Conservation (phyloP, 2,888 invertebrate species). For the Notocelia uddmanniana region DNA sequence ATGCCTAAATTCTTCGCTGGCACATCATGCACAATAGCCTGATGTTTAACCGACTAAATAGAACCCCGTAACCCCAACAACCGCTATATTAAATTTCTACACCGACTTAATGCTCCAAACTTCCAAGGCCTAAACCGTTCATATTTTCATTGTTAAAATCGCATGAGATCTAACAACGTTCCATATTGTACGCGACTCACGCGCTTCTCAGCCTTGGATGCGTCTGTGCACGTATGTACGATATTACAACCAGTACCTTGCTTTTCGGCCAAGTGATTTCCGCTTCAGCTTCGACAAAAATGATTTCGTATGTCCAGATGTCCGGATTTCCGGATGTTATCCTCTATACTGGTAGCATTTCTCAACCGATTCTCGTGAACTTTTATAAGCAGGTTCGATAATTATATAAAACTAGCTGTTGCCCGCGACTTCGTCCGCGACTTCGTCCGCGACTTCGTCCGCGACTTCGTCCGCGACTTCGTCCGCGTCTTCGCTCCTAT, state of each 20-base stretch:
- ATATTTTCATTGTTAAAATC: constrained; percentile 12
- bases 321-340: no score
- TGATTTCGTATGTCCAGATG: no score
- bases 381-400: no score
- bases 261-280: no score
- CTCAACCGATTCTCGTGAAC: no score
- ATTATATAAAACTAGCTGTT: no score
- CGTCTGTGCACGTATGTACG: constrained; percentile 58
- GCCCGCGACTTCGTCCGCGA: no score
- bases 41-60: neutral
- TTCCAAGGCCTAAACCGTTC: constrained; percentile 3
- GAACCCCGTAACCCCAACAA: neutral
- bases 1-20: neutral
- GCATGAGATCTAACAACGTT: constrained; percentile 26
- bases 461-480: no score
- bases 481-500: no score
- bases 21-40: neutral
- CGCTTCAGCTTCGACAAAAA: no score
- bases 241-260: constrained; percentile 9
- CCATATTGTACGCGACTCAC: constrained; percentile 48
- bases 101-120: neutral
- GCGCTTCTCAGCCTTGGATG: constrained; percentile 58
- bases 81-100: neutral
- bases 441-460: no score
- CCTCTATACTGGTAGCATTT: no score